phyloP scores from a whole-genome alignment of 2,797 vertebrate genomes.

The Pelobates cultripes region DNA sequence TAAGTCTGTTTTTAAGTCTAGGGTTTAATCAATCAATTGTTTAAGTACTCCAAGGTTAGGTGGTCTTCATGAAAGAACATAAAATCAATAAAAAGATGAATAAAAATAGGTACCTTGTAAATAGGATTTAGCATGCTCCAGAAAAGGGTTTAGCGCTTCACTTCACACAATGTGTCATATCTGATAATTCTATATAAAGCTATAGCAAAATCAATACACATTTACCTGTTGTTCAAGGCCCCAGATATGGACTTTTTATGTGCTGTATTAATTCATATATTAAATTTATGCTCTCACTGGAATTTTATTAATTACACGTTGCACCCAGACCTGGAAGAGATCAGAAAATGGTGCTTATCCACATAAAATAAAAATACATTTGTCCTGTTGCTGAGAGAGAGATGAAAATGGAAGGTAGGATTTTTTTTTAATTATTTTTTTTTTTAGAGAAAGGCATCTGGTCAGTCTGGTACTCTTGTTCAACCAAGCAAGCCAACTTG shows the following conservation, averaged over 20 bases:
- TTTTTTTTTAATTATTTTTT: too few relatives aligned
- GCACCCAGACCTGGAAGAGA: too few relatives aligned
- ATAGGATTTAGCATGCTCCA: constrained; percentile 39
- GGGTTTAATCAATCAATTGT: too few relatives aligned
- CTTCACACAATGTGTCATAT: constrained; percentile 51
- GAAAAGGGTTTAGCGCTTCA: constrained; percentile 37
- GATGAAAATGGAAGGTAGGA: too few relatives aligned
- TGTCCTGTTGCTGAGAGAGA: too few relatives aligned
- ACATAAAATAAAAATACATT: too few relatives aligned
- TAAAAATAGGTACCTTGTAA: constrained; percentile 41
- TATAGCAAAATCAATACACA: constrained; percentile 47
- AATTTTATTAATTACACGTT: too few relatives aligned
- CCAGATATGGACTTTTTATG: constrained; percentile 42
- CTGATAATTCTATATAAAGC: constrained; percentile 38
- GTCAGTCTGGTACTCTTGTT: too few relatives aligned
- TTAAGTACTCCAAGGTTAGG: not conserved
- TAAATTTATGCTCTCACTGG: not conserved
- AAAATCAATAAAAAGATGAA: constrained; percentile 45
- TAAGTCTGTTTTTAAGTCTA: too few relatives aligned
- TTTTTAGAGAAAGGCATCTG: too few relatives aligned
- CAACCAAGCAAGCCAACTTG: too few relatives aligned
- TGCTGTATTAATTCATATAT: constrained; percentile 38
- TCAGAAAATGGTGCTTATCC: too few relatives aligned
- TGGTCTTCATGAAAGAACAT: constrained; percentile 18
- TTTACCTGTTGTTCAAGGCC: constrained; percentile 43